These are phyloP conservation scores for Euwallacea similis DNA, from an alignment of 1,140 invertebrate genomes.

Conservation along the genomic window DNA sequence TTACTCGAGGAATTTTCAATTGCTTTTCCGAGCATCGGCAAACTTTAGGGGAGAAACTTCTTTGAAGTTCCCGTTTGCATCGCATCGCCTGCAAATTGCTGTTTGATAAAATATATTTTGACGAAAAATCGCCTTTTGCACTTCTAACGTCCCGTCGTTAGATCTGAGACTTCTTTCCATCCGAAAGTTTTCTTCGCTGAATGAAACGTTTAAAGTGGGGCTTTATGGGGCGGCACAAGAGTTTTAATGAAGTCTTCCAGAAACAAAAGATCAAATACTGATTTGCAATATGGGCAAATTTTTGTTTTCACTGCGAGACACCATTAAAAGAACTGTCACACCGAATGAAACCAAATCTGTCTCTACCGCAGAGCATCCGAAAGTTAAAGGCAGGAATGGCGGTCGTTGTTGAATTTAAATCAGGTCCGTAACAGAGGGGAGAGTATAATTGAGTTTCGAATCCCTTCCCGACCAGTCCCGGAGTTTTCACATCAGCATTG, in stretches of 20 bases:
- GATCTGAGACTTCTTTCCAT: too few relatives aligned
- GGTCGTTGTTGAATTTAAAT: slow-evolving; percentile 39
- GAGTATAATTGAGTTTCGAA: slow-evolving; percentile 38
- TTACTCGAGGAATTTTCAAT: slow-evolving; percentile 27
- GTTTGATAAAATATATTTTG: slow-evolving; percentile 8
- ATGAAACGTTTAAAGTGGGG: too few relatives aligned
- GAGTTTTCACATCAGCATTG: slow-evolving; percentile 6
- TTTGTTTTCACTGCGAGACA: too few relatives aligned
- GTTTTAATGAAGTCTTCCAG: too few relatives aligned
- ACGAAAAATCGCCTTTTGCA: slow-evolving; percentile 12
- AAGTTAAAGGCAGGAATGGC: slow-evolving; percentile 33
- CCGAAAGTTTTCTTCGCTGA: too few relatives aligned
- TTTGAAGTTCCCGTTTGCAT: slow-evolving; percentile 21
- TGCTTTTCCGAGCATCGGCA: slow-evolving; percentile 6
- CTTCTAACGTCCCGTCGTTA: neutral
- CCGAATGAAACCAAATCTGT: neutral
- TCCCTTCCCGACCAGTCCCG: slow-evolving; percentile 17
- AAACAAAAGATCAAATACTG: too few relatives aligned
- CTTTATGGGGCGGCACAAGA: too few relatives aligned
- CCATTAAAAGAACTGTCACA: too few relatives aligned
- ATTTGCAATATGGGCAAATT: too few relatives aligned
- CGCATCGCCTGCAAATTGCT: slow-evolving; percentile 5
- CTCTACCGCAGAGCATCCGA: slow-evolving; percentile 6
- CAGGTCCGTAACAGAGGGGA: slow-evolving; percentile 39
- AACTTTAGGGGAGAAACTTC: slow-evolving; percentile 23